A percentile compares a stretch with the other conserved stretches of the same genome.
Conservation (phyloP, 1,140 invertebrate genomes). For the Oryctes rhinoceros region DNA sequence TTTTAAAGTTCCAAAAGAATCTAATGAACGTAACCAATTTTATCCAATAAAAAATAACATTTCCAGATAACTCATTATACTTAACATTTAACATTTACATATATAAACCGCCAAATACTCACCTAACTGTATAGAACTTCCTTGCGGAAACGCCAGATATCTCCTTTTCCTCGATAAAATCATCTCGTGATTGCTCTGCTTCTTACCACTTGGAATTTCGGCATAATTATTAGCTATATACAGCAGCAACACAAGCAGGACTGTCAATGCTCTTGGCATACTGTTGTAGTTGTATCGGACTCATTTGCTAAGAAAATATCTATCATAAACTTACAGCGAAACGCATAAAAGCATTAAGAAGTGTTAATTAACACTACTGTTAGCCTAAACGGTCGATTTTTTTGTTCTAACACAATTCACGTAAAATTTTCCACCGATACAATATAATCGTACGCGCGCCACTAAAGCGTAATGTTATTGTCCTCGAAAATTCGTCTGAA, state of each 20-base stretch:
- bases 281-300: not conserved
- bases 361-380: conserved; percentile 12
- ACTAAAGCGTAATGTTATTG: too few species aligned
- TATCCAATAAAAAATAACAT: too few species aligned
- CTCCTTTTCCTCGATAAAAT: conserved; percentile 71
- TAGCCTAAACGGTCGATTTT: conserved; percentile 5
- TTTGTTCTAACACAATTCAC: not conserved
- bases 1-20: too few species aligned
- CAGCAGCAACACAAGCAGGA: not conserved
- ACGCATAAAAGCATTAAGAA: not conserved
- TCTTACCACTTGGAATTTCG: not conserved
- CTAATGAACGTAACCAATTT: too few species aligned
- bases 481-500: too few species aligned
- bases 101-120: conserved; percentile 53
- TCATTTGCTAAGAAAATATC: conserved; percentile 24
- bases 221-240: not conserved
- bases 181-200: not conserved
- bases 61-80: too few species aligned
- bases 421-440: not conserved
- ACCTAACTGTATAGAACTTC: conserved; percentile 79
- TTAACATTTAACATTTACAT: too few species aligned
- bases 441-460: too few species aligned
- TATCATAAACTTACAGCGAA: not conserved
- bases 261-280: not conserved
- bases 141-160: conserved; percentile 80